Percentiles rank a stretch among this genome's conserved stretches.
phyloP scores from a whole-genome alignment of 35 echinoderm and acorn worm species.

The Ptychodera flava region DNA sequence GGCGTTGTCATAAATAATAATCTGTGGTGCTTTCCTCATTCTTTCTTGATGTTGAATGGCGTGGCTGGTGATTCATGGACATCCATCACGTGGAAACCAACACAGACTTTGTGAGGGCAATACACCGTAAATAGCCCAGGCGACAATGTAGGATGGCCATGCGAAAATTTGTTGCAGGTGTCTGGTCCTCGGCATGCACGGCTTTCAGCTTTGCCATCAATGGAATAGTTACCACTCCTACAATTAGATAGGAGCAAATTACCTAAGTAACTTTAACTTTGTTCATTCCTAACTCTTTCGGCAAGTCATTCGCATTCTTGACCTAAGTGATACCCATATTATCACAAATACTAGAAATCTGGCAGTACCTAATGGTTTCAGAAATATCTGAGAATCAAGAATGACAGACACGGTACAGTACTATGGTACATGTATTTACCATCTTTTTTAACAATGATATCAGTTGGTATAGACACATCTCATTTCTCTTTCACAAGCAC shows the following conservation, averaged over 20 bases:
- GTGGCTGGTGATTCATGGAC: not conserved
- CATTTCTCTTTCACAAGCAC: not conserved
- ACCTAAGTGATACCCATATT: too few relatives aligned
- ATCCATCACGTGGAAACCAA: not conserved
- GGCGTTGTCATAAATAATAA: not conserved
- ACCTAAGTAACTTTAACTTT: not conserved
- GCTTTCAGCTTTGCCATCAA: not conserved
- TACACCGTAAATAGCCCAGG: not conserved
- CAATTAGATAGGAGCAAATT: not conserved
- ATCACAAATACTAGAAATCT: too few relatives aligned
- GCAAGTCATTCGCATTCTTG: too few relatives aligned
- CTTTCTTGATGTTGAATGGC: not conserved
- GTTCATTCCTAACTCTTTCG: too few relatives aligned
- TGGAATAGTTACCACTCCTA: not conserved
- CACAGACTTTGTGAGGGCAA: not conserved
- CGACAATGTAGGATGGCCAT: not conserved
- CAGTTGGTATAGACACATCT: not conserved
- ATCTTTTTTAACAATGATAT: not conserved
- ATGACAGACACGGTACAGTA: too few relatives aligned
- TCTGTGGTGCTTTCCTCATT: not conserved
- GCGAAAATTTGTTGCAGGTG: not conserved
- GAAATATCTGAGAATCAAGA: too few relatives aligned
- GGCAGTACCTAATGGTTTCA: not conserved
- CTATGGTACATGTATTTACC: too few relatives aligned
- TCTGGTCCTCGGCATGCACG: not conserved